phyloP scores from a whole-genome alignment of 2,797 vertebrate species.

The Acanthornis magna region DNA sequence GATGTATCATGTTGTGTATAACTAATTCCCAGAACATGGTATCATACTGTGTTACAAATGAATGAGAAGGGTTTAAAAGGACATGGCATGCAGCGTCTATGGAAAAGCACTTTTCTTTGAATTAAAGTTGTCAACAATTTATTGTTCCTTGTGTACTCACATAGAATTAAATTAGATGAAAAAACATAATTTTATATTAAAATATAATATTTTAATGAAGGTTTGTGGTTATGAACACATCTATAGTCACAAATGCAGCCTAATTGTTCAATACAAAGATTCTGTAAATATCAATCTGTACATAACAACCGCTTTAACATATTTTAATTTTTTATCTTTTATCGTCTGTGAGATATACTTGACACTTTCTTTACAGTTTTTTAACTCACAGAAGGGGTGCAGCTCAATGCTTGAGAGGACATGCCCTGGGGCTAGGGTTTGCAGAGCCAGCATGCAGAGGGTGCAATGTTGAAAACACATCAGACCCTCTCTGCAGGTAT shows the following conservation, averaged over 20 bases:
- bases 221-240: background rate
- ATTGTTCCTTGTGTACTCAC: background rate
- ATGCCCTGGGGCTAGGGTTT: background rate
- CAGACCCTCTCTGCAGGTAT: background rate
- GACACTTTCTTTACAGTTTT: background rate
- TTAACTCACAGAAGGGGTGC: background rate
- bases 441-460: background rate
- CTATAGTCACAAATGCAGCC: background rate
- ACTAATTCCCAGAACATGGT: background rate
- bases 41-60: background rate
- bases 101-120: background rate
- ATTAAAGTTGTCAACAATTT: background rate
- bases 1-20: background rate
- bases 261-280: background rate
- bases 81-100: background rate
- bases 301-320: background rate
- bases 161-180: background rate
- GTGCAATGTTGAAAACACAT: background rate
- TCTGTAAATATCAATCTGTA: background rate
- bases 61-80: background rate
- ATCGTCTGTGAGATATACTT: background rate
- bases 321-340: background rate
- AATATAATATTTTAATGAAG: background rate
- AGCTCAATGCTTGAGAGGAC: background rate
- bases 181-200: background rate